Percentiles rank a stretch among this genome's conserved stretches.
These are phyloP conservation scores for Mastomys natalensis DNA, from an alignment of 2,113 vertebrate genomes.

Conservation along the genomic window DNA sequence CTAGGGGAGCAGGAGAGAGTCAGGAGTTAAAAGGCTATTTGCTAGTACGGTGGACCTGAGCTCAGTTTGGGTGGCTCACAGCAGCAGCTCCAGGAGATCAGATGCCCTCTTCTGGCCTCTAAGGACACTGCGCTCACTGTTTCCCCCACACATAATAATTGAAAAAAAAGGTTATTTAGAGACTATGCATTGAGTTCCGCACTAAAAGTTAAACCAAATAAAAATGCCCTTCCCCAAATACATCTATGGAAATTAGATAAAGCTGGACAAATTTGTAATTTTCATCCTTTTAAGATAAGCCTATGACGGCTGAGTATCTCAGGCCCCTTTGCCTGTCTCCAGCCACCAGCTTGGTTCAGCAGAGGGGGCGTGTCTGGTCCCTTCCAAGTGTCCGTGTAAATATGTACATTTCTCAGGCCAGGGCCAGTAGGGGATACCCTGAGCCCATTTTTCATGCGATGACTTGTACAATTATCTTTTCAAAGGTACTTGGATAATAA, in stretches of 20 bases:
- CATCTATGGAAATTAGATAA: neutral
- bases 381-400: conserved; percentile 90
- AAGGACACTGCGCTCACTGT: neutral
- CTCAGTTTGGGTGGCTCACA: neutral
- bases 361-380: neutral
- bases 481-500: conserved; percentile 98
- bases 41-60: neutral
- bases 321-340: conserved; percentile 28
- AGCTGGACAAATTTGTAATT: neutral
- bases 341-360: neutral
- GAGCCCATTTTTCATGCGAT: conserved; percentile 89
- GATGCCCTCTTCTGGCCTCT: neutral
- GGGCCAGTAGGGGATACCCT: conserved; percentile 82
- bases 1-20: neutral
- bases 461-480: conserved; percentile 94
- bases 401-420: conserved; percentile 93
- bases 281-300: conserved; percentile 4
- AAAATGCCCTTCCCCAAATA: neutral
- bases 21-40: neutral
- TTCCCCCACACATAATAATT: neutral
- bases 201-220: conserved; percentile 52
- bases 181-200: neutral
- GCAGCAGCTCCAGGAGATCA: neutral
- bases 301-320: conserved; percentile 11
- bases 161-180: neutral